Percentiles rank a stretch among this genome's conserved stretches.
Conservation (phyloP, 2,797 vertebrate genomes). For the Oreortyx pictus region DNA sequence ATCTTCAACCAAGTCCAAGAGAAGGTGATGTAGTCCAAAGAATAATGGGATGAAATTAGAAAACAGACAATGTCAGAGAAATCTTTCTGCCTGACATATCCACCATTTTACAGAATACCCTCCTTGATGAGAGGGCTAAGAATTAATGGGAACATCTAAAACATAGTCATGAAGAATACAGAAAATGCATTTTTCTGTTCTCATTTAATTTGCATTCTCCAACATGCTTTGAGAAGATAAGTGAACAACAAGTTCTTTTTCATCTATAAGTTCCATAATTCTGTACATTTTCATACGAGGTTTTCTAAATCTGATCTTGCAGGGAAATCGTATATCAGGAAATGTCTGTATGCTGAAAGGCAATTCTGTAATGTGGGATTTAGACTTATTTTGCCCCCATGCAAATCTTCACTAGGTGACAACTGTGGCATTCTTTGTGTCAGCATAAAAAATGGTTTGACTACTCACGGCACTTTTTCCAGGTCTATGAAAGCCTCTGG, state of each 20-base stretch:
- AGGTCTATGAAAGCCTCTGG: slow-evolving; percentile 66
- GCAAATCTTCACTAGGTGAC: slow-evolving; percentile 59
- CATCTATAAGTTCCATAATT: neutral
- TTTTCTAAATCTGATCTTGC: neutral
- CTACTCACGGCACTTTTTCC: slow-evolving; percentile 56
- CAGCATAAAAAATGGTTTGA: slow-evolving; percentile 72
- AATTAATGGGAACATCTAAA: neutral
- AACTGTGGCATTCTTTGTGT: slow-evolving; percentile 63
- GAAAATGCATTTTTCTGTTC: neutral
- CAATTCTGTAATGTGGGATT: slow-evolving; percentile 34
- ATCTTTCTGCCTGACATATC: neutral
- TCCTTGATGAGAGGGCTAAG: neutral
- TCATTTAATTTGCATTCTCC: neutral
- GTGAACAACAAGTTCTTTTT: neutral
- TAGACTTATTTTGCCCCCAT: slow-evolving; percentile 29
- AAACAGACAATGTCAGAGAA: neutral
- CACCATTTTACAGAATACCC: neutral
- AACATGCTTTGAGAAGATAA: neutral
- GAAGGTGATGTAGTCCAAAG: neutral
- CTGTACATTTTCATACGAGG: neutral
- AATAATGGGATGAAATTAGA: neutral
- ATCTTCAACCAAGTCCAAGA: neutral
- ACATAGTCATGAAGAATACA: neutral
- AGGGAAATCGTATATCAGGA: neutral
- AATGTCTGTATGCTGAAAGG: neutral